A percentile compares a stretch with the other conserved stretches of the same genome.
These are phyloP conservation scores for Blera fallax DNA, from an alignment of 2,888 invertebrate genomes.

Conservation along the genomic window DNA sequence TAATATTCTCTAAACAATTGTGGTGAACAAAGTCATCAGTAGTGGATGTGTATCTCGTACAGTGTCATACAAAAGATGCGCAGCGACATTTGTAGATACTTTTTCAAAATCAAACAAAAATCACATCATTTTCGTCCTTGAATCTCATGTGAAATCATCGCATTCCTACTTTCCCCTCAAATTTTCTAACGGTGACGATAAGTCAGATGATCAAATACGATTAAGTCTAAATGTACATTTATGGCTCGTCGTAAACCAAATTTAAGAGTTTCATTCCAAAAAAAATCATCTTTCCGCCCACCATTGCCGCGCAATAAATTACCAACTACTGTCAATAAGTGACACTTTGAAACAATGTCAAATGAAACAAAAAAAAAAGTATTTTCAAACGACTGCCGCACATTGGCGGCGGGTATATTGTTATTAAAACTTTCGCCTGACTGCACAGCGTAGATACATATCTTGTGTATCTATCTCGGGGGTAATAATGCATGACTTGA, in stretches of 20 bases:
- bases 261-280: background rate
- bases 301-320: background rate
- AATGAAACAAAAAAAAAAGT: no score
- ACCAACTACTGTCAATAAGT: background rate
- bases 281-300: background rate
- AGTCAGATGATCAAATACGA: background rate
- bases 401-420: background rate
- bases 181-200: background rate
- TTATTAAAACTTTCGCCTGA: background rate
- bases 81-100: no score
- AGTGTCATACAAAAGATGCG: no score
- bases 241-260: background rate
- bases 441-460: background rate
- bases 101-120: no score
- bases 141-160: background rate
- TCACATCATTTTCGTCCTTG: no score
- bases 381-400: background rate
- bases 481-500: conserved; percentile 32
- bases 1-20: no score
- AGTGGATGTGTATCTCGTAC: no score
- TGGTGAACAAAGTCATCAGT: no score
- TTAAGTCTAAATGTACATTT: background rate
- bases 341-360: background rate
- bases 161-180: background rate
- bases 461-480: conserved; percentile 11